Percentiles rank a stretch among this genome's conserved stretches.
phyloP scores from a whole-genome alignment of 2,888 invertebrate genomes.

The Catocala nupta region DNA sequence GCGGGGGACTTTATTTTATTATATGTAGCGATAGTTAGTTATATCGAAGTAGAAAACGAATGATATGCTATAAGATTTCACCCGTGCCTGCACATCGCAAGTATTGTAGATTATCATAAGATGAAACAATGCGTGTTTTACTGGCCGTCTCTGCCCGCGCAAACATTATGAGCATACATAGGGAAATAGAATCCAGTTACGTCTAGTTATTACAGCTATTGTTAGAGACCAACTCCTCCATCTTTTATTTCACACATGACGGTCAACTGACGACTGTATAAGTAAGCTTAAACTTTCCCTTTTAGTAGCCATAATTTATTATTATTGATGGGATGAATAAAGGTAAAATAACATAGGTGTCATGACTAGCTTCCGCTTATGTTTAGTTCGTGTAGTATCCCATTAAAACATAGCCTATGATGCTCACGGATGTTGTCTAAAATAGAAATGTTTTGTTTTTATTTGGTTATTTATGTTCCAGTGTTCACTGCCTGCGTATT shows the following conservation, averaged over 20 bases:
- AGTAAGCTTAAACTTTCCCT: background rate
- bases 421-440: too few relatives aligned
- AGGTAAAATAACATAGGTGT: too few relatives aligned
- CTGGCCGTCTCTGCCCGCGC: constrained; percentile 2
- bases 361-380: too few relatives aligned
- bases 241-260: background rate
- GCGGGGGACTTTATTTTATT: too few relatives aligned
- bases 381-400: too few relatives aligned
- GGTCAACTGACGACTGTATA: background rate
- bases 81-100: constrained; percentile 6
- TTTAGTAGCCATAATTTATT: too few relatives aligned
- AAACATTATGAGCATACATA: constrained; percentile 18
- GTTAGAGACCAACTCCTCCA: constrained; percentile 13
- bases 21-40: background rate
- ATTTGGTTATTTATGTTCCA: too few relatives aligned
- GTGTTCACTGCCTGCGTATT: too few relatives aligned
- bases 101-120: constrained; percentile 19
- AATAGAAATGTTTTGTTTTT: too few relatives aligned
- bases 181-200: constrained; percentile 18
- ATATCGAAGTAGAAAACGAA: background rate
- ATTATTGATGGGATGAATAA: too few relatives aligned
- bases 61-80: constrained; percentile 8
- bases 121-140: constrained; percentile 36
- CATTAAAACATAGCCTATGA: too few relatives aligned
- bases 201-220: constrained; percentile 30